Conservation (phyloP, 2,797 vertebrate species). For the Fistularia commersonii region DNA sequence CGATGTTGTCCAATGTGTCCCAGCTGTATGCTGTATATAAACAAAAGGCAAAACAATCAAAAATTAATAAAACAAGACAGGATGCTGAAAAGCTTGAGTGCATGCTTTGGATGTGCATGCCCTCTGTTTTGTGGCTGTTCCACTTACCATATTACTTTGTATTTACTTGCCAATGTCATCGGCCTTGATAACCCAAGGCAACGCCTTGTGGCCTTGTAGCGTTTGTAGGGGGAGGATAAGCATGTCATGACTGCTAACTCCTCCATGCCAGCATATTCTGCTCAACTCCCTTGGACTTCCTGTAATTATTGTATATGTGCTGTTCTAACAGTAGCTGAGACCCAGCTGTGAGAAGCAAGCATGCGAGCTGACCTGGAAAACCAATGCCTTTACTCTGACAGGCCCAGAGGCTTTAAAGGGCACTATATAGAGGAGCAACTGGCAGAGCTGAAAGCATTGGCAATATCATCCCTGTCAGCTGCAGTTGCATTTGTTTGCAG, state of each 20-base stretch:
- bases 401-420: slow-evolving; percentile 42
- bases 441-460: slow-evolving; percentile 23
- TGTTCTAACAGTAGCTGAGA: slow-evolving; percentile 23
- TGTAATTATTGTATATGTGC: slow-evolving; percentile 51
- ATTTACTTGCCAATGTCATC: slow-evolving; percentile 22
- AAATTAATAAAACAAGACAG: too few relatives aligned
- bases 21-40: too few relatives aligned
- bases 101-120: slow-evolving; percentile 17
- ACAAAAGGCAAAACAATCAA: too few relatives aligned
- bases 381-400: slow-evolving; percentile 33
- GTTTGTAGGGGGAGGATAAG: slow-evolving; percentile 25
- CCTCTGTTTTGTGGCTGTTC: slow-evolving; percentile 18
- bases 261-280: slow-evolving; percentile 34
- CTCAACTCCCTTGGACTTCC: slow-evolving; percentile 19
- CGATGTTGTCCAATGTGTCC: too few relatives aligned
- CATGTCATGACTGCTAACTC: slow-evolving; percentile 33
- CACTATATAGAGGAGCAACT: slow-evolving; percentile 23
- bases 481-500: too few relatives aligned
- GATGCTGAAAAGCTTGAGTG: slow-evolving; percentile 26
- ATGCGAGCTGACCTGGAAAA: slow-evolving; percentile 72
- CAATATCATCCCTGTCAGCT: neutral
- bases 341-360: slow-evolving; percentile 60
- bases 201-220: slow-evolving; percentile 25
- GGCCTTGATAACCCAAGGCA: slow-evolving; percentile 16
- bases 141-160: slow-evolving; percentile 14